Evolutionary conservation across 2,113 vertebrate genomes (phyloP).

Genomic region (Sporophila hypoxantha): DNA sequence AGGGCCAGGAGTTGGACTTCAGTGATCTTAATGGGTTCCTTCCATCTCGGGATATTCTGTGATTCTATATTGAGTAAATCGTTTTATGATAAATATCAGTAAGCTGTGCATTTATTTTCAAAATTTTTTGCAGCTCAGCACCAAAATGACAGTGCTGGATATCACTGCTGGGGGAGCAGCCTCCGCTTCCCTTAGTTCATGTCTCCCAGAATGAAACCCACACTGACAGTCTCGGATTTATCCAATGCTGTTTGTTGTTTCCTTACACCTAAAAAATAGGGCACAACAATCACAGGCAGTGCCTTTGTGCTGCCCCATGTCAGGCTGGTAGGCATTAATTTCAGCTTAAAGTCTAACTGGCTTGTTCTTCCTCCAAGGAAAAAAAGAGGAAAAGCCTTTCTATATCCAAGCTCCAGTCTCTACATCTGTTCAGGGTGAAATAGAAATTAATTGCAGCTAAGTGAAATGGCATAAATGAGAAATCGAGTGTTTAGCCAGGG

Average conservation of each 20-base stretch:
- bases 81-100: neutral
- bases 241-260: neutral
- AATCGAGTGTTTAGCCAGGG: neutral
- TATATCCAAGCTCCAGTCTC: accelerated
- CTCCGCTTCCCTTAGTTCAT: neutral
- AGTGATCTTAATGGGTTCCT: neutral
- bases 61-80: neutral
- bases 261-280: neutral
- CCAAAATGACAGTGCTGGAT: neutral
- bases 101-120: neutral
- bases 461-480: neutral
- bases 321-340: neutral
- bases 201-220: neutral
- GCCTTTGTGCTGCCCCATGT: neutral
- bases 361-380: neutral
- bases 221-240: neutral
- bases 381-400: neutral
- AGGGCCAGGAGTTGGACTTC: neutral
- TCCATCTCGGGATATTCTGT: neutral
- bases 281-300: neutral
- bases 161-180: neutral
- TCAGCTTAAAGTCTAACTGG: neutral
- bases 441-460: neutral
- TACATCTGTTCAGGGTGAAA: neutral
- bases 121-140: neutral